Base-by-base conservation (phyloP, 2,888 invertebrate species). In the Bombylius discolor region DNA sequence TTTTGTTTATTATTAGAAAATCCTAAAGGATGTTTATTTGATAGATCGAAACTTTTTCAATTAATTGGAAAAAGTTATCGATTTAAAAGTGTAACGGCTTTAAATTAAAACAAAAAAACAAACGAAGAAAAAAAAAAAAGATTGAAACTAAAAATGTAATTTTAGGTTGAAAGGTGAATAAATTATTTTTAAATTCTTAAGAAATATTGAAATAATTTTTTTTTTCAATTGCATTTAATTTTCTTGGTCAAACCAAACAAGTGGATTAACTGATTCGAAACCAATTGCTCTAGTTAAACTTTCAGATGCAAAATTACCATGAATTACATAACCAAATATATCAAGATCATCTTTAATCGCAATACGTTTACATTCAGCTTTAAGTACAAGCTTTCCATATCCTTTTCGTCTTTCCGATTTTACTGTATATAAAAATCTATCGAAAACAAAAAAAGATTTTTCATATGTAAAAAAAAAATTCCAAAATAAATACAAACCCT, bases 1-100 rank as follows among this genome's bases (percentile, higher is more conserved):
- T 77, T 76, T 8, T 82, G 84, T 0, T 62, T 86, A 34, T 75
- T 87, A 57, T 65, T 84, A 59, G 87, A 87, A 72, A 87, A 87
- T 73, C 87, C 87, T 36, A 34, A 50, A 47, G 34, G 34, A 23
- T n/a, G n/a, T 8, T 13, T 32, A 12, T 48, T 48, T 33, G 1
- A 39, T 12, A 47, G 13, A 8, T 32, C 13, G n/a, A 23, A 31
- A 5, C 33, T 44, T 47, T 5, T 55, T 11, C 4, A 5, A 42
- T 42, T 11, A 7, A 8, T 42, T 42, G 4, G 1, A 1, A 42
- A 42, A 42, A 42, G 2, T 5, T 42, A 42, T 42, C 9, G 5
- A 42, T 42, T 42, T 8, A 11, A 42, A 11, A 11, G 5, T 42
- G 1, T 42, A 11, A 42, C 8, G 5, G 8, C 5, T 5, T 42